Evolutionary conservation across 2,888 invertebrate genomes (phyloP).

Genomic region (Nyleta sp.): DNA sequence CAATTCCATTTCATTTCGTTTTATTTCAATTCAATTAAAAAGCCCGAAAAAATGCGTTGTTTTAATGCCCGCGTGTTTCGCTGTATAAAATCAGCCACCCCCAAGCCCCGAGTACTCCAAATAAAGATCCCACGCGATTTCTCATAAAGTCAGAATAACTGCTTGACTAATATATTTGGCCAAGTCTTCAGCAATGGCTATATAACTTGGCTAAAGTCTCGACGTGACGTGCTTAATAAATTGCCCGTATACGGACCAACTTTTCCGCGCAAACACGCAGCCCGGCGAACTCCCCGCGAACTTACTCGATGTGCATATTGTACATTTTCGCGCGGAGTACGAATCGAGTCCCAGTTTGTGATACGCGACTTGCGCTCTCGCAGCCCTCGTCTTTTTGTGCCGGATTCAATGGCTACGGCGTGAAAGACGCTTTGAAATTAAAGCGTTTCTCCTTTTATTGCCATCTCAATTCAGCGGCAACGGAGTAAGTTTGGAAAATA

Average conservation of each 20-base stretch:
- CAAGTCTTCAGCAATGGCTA: constrained; percentile 34
- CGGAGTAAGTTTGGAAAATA: too few relatives aligned
- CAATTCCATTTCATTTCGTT: too few relatives aligned
- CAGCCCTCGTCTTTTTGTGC: constrained; percentile 15
- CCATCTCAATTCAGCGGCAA: too few relatives aligned
- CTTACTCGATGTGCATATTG: constrained; percentile 45
- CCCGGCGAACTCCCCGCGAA: constrained; percentile 27
- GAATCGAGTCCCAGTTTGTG: constrained; percentile 30
- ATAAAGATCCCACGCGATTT: constrained; percentile 22
- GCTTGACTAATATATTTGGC: constrained; percentile 37
- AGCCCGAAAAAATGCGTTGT: too few relatives aligned
- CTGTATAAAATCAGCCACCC: not conserved
- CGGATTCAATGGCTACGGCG: too few relatives aligned
- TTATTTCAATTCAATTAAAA: too few relatives aligned
- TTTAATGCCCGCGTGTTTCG: too few relatives aligned
- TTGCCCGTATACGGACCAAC: constrained; percentile 41
- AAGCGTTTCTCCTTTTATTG: too few relatives aligned
- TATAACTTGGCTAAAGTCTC: constrained; percentile 55
- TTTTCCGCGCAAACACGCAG: constrained; percentile 52
- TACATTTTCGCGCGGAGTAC: constrained; percentile 42
- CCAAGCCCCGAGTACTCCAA: not conserved
- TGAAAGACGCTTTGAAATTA: too few relatives aligned
- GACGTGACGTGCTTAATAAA: constrained; percentile 59
- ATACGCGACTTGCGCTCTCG: constrained; percentile 20
- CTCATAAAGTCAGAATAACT: constrained; percentile 24